Evolutionary conservation across 2,888 invertebrate species (phyloP).

Genomic region (Platycnemis pennipes): DNA sequence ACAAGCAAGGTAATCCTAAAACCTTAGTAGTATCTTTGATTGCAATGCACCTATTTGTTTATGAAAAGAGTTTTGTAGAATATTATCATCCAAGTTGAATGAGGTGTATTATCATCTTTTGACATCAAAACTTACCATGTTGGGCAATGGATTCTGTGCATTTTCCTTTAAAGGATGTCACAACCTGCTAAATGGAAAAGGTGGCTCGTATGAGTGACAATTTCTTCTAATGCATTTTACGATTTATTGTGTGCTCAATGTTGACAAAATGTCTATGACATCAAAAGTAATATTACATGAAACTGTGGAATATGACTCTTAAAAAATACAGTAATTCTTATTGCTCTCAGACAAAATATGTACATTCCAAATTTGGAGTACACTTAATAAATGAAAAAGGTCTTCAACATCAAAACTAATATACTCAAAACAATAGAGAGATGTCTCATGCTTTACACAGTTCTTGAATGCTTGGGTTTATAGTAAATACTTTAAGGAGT

Average conservation of each 20-base stretch:
- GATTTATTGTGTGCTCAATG: not conserved
- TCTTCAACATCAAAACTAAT: not conserved
- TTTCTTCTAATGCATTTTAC: not conserved
- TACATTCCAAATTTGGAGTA: not conserved
- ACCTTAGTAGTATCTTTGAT: not conserved
- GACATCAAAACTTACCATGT: not conserved
- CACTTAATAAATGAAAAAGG: not conserved
- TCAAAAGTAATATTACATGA: slow-evolving; percentile 8
- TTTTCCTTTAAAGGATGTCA: not conserved
- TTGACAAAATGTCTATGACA: slow-evolving; percentile 3
- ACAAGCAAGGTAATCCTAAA: not conserved
- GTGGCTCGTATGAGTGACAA: not conserved
- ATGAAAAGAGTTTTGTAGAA: not conserved
- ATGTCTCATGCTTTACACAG: not conserved
- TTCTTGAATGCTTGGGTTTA: not conserved
- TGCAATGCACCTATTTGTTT: slow-evolving; percentile 5
- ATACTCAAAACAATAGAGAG: not conserved
- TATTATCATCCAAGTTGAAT: not conserved
- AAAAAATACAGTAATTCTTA: not conserved
- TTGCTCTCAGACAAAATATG: not conserved
- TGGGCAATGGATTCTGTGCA: not conserved
- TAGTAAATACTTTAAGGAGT: not conserved
- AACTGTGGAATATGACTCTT: not conserved
- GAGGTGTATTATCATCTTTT: not conserved
- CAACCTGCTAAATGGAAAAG: not conserved